Conservation (phyloP, 2,113 vertebrate species). For the Melozone crissalis region DNA sequence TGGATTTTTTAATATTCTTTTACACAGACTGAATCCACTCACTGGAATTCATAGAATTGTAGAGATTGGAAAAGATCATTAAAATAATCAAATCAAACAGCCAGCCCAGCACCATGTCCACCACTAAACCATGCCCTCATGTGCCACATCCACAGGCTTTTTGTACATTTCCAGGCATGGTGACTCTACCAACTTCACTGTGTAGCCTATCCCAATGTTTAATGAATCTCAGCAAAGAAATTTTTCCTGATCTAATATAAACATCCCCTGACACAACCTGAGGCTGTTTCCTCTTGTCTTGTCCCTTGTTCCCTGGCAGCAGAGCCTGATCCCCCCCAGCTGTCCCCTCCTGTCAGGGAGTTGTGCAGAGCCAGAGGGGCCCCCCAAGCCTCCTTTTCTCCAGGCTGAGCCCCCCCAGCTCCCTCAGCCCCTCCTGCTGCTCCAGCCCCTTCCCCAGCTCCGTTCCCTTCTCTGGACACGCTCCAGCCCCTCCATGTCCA, state of each 20-base stretch:
- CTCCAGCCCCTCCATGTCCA: neutral
- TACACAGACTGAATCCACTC: neutral
- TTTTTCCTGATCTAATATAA: neutral
- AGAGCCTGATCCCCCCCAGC: accelerated
- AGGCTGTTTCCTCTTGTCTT: accelerated
- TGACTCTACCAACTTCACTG: neutral
- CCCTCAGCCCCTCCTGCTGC: neutral
- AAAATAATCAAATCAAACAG: neutral
- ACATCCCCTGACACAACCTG: neutral
- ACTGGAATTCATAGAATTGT: neutral
- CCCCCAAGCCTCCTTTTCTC: neutral
- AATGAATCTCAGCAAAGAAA: neutral
- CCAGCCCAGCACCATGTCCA: neutral
- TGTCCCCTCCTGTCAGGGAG: too few species aligned
- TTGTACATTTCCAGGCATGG: neutral
- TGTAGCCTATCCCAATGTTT: neutral
- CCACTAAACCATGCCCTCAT: neutral
- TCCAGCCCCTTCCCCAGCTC: neutral
- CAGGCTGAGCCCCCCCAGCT: neutral
- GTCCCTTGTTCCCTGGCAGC: neutral
- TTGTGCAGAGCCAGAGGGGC: neutral
- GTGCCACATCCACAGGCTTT: neutral
- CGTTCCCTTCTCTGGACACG: neutral
- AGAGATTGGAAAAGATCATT: neutral
- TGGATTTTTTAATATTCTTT: neutral